phyloP scores from a whole-genome alignment of 2,113 vertebrate genomes.

The Rousettus leschenaultii region DNA sequence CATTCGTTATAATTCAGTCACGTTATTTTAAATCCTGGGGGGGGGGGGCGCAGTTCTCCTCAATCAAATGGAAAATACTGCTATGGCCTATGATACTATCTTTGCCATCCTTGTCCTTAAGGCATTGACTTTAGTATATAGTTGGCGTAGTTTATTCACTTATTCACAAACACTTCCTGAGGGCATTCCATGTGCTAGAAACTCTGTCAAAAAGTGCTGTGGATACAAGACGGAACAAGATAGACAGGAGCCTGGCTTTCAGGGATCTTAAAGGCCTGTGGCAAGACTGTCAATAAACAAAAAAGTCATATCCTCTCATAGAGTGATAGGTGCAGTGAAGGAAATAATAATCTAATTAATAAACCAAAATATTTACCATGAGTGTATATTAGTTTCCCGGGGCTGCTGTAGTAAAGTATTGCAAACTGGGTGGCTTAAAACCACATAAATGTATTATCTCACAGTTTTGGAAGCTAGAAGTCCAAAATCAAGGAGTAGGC shows the following conservation, averaged over 20 bases:
- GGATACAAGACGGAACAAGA: neutral
- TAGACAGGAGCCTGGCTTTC: neutral
- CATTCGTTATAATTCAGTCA: neutral
- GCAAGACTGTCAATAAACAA: neutral
- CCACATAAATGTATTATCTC: neutral
- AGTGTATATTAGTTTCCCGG: neutral
- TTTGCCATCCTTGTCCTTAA: neutral
- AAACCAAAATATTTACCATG: neutral
- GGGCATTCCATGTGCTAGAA: neutral
- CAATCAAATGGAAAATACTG: neutral
- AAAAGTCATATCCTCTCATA: neutral
- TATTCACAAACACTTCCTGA: neutral
- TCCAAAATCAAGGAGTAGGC: neutral
- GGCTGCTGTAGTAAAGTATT: neutral
- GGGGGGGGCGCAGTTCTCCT: no score
- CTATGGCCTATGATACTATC: neutral
- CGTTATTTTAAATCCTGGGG: neutral
- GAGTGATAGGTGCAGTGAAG: neutral
- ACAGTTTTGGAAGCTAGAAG: neutral
- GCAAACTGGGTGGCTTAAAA: neutral
- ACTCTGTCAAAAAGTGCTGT: neutral
- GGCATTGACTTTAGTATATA: neutral
- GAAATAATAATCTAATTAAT: neutral
- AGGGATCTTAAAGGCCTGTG: neutral
- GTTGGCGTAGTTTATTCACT: neutral